phyloP scores from a whole-genome alignment of 2,888 invertebrate species.

The Andrena minutula region DNA sequence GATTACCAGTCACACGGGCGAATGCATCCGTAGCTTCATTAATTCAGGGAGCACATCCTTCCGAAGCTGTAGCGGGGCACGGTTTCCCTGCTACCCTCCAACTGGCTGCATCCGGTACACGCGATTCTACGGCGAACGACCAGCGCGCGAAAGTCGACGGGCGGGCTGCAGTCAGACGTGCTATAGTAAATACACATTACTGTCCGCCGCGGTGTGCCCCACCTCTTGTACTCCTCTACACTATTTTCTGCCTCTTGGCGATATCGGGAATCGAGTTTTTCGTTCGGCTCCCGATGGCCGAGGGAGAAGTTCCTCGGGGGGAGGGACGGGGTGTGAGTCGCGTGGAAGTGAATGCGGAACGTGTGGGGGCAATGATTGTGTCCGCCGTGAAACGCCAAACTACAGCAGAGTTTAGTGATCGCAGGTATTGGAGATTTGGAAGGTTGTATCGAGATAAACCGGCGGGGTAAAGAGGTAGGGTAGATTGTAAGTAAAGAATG shows the following conservation, averaged over 20 bases:
- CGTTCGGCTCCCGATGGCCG: not conserved
- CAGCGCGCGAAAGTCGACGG: slow-evolving; percentile 13
- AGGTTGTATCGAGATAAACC: no score
- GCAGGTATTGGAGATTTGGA: no score
- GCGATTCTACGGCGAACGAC: slow-evolving; percentile 9
- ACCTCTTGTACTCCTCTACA: not conserved
- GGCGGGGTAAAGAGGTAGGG: no score
- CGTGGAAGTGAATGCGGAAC: not conserved
- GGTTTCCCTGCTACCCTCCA: slow-evolving; percentile 37
- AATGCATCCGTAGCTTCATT: slow-evolving; percentile 71
- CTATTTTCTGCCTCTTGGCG: not conserved
- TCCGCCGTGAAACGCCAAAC: no score
- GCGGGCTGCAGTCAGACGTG: slow-evolving; percentile 1
- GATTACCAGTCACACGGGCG: slow-evolving; percentile 70
- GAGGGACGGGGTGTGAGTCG: not conserved
- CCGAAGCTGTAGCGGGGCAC: slow-evolving; percentile 37
- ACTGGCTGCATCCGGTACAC: slow-evolving; percentile 21
- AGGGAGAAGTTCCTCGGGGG: no score
- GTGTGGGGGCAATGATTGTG: no score
- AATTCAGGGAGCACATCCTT: slow-evolving; percentile 69
- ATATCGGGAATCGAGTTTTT: slow-evolving; percentile 9
- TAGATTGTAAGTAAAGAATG: no score
- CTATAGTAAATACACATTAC: slow-evolving; percentile 38
- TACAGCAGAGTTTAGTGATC: no score
- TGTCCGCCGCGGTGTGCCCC: not conserved